Conservation (phyloP, 2,113 vertebrate genomes). For the Calyptomena viridis region DNA sequence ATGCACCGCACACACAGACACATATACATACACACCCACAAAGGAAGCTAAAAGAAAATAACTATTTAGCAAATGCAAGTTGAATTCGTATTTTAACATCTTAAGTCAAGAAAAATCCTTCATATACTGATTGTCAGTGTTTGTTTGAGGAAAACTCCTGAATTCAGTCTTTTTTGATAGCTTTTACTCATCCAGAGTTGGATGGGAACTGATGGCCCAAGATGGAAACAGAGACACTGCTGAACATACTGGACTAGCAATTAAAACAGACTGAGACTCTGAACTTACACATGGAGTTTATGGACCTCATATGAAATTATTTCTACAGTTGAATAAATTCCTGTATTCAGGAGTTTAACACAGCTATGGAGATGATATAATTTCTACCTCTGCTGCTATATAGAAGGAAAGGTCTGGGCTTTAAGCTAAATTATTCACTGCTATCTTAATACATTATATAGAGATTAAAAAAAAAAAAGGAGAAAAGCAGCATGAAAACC, state of each 20-base stretch:
- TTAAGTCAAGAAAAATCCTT: not conserved
- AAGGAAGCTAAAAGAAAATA: not conserved
- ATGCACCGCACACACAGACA: accelerated
- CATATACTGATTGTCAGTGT: not conserved
- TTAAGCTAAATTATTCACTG: not conserved
- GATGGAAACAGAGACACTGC: not conserved
- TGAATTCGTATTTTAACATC: not conserved
- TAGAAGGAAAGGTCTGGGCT: not conserved
- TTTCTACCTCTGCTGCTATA: not conserved
- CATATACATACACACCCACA: not conserved
- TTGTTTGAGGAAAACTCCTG: not conserved
- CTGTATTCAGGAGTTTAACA: not conserved
- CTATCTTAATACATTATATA: not conserved
- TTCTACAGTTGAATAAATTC: not conserved
- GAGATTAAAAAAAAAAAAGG: not conserved
- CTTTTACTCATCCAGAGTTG: not conserved
- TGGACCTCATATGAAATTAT: not conserved
- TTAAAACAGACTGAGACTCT: not conserved
- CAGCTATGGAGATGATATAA: not conserved
- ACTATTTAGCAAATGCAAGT: not conserved
- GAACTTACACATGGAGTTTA: not conserved
- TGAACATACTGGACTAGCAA: not conserved
- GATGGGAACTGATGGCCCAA: not conserved
- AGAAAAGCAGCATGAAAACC: not conserved
- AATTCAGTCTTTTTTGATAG: not conserved